Evolutionary conservation across 2,888 invertebrate genomes (phyloP).

Genomic region (Netelia virgata): DNA sequence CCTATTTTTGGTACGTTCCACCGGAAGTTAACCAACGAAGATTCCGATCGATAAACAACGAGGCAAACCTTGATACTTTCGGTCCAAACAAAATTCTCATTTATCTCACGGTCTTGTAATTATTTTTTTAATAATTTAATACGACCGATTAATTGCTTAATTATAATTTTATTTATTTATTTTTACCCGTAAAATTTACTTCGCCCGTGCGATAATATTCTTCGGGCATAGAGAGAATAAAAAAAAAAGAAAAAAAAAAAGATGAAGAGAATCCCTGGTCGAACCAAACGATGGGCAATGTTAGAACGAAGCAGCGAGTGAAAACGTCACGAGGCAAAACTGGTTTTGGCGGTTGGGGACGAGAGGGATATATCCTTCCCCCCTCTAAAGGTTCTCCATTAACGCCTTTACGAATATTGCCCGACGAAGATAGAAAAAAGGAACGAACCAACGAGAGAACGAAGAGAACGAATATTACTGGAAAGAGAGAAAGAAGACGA

Average conservation of each 20-base stretch:
- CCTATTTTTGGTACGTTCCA: conserved; percentile 21
- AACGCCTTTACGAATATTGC: conserved; percentile 30
- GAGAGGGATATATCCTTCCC: conserved; percentile 21
- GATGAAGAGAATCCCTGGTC: too few relatives aligned
- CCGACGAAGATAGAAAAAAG: not conserved
- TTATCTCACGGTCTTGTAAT: too few relatives aligned
- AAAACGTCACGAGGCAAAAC: conserved; percentile 56
- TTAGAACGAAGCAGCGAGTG: not conserved
- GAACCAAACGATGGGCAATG: too few relatives aligned
- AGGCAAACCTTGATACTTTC: not conserved
- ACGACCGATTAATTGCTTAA: too few relatives aligned
- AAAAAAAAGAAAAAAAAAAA: too few relatives aligned
- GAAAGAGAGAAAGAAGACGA: conserved; percentile 1
- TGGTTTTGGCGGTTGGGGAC: conserved; percentile 57
- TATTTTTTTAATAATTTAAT: too few relatives aligned
- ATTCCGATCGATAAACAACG: conserved; percentile 12
- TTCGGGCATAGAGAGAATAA: too few relatives aligned
- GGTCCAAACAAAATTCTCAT: not conserved
- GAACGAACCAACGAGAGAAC: too few relatives aligned
- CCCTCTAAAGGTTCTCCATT: conserved; percentile 16
- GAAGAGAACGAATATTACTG: not conserved
- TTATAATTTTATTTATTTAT: too few relatives aligned
- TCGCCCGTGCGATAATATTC: too few relatives aligned
- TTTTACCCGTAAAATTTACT: too few relatives aligned
- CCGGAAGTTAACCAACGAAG: conserved; percentile 21